phyloP scores from a whole-genome alignment of 2,797 vertebrate genomes.

The Tarsius wallacei region DNA sequence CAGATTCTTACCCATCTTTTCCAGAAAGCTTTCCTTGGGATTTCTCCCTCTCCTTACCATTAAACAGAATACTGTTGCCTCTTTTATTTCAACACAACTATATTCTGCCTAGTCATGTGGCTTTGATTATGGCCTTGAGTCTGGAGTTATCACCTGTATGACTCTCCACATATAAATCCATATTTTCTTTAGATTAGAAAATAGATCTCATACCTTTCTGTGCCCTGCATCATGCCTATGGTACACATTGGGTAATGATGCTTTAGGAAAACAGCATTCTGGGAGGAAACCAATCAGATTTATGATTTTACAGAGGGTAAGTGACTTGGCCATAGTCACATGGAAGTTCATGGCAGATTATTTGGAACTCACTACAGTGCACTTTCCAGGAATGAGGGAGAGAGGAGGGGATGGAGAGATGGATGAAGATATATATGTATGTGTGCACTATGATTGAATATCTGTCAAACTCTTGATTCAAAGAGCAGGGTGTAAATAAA shows the following conservation, averaged over 20 bases:
- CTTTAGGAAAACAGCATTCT: neutral
- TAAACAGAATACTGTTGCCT: neutral
- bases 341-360: neutral
- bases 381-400: neutral
- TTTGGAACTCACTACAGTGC: neutral
- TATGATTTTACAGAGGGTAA: neutral
- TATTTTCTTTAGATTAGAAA: neutral
- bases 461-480: neutral
- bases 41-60: neutral
- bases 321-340: neutral
- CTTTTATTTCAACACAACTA: neutral
- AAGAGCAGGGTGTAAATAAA: neutral
- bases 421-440: neutral
- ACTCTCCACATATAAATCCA: neutral
- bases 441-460: neutral
- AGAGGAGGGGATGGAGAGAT: neutral
- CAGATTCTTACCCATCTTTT: neutral
- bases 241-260: neutral
- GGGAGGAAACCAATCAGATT: neutral
- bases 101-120: neutral
- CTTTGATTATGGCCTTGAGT: neutral
- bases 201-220: neutral
- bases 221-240: neutral
- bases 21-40: neutral
- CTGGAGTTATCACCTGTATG: neutral